Evolutionary conservation across 2,797 vertebrate species (phyloP), one percentile per base, ranked within the genome.

Genomic region (Delichon dasypus): DNA sequence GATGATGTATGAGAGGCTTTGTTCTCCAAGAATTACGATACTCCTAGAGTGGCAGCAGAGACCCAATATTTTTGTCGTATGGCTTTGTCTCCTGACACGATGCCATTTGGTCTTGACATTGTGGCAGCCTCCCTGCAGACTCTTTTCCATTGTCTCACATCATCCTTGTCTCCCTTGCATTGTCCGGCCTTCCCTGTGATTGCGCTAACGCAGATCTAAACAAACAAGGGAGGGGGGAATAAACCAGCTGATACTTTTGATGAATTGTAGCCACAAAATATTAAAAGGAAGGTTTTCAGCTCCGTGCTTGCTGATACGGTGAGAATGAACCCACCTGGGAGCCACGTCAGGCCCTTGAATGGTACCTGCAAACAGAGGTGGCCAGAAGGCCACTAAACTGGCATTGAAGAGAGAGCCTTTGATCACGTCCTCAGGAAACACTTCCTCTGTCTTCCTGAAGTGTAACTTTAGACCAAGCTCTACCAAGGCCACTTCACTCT

Each of bases 1-100:
- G 62, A 60, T 97, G 95, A 97, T 91, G 93, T 87, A 97, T 62
- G 75, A 34, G 83, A 62, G 77, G 66, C 95, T 96, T 97, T 96
- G 93, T 95, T 96, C 84, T 91, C 74, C 55, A 89, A 95, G 93
- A 96, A 95, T 93, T 93, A 92, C 3, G 15, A 93, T 61, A 88
- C 88, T 50, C 78, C 94, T 97, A 34, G 3, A 93, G 9, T 67
- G 85, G 75, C 90, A 96, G 85, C 77, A 88, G 74, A 97, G 70
- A 92, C 51, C 62, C 42, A 93, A 42, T 85, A 70, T 54, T 11
- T 86, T 90, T 89, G 81, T 85, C 61, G 62, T 62, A 64, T 26
- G 45, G 54, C 92, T 83, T 78, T 96, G 81, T 94, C 88, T 93
- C 76, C 67, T 93, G 91, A 92, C 85, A 87, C 8, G 21, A 44